Conservation (phyloP, 1,140 invertebrate genomes). For the Hylyphantes graminicola region DNA sequence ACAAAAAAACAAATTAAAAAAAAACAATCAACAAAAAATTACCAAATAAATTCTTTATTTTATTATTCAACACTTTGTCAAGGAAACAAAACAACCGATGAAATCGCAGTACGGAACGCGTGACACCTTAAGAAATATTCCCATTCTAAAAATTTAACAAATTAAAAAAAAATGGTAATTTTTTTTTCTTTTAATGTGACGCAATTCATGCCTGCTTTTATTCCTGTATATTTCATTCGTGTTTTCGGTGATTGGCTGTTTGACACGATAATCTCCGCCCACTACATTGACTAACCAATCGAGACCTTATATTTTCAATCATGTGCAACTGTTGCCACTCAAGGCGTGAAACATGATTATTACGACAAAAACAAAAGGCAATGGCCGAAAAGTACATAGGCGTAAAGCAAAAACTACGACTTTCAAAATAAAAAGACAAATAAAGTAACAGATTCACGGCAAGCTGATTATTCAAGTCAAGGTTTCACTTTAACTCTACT, state of each 20-base stretch:
- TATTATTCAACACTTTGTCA: no score
- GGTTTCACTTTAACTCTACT: slow-evolving; percentile 28
- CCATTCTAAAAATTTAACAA: no score
- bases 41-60: no score
- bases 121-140: no score
- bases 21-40: no score
- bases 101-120: no score
- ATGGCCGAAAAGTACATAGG: not conserved
- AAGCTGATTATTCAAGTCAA: slow-evolving; percentile 46
- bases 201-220: no score
- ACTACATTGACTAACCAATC: not conserved
- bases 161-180: no score
- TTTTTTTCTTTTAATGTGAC: no score
- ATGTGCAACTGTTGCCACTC: not conserved
- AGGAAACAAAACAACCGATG: no score
- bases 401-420: not conserved
- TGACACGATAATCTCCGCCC: not conserved
- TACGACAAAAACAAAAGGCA: not conserved
- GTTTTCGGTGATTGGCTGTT: not conserved
- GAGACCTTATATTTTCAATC: not conserved
- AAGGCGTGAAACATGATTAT: not conserved
- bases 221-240: not conserved
- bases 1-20: no score
- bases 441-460: slow-evolving; percentile 37
- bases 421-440: not conserved